Conservation (phyloP, 1,140 invertebrate species). For the Pantala flavescens region DNA sequence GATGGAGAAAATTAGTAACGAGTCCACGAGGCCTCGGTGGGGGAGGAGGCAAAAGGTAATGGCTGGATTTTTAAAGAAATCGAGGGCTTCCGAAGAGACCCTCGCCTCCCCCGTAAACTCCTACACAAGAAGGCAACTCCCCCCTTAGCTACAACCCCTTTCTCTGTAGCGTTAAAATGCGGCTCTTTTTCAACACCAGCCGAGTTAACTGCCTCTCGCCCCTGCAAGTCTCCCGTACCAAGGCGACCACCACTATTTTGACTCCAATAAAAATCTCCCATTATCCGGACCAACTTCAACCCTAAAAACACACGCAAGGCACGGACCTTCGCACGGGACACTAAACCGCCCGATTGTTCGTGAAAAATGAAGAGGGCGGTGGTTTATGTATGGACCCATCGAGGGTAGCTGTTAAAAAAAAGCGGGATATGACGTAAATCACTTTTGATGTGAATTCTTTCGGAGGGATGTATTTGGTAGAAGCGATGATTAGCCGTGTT, state of each 20-base stretch:
- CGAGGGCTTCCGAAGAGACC: neutral
- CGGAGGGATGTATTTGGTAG: too few relatives aligned
- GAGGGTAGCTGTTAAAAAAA: too few relatives aligned
- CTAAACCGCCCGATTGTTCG: constrained; percentile 3
- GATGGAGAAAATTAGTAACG: neutral
- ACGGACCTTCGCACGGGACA: neutral
- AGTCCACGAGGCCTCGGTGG: neutral
- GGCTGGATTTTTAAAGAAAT: neutral
- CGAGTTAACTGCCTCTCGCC: neutral
- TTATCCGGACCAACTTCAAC: neutral
- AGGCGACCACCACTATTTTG: neutral
- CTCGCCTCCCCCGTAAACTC: neutral
- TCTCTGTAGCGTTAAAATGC: neutral
- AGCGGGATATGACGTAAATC: too few relatives aligned
- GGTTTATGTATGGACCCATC: neutral
- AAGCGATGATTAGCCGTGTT: too few relatives aligned
- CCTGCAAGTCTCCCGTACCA: neutral
- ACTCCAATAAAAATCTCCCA: neutral
- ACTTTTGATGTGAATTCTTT: too few relatives aligned
- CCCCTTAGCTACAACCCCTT: neutral
- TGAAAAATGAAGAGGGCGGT: neutral
- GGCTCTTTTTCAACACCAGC: neutral
- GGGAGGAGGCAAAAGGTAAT: neutral
- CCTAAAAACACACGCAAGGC: neutral
- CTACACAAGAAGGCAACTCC: neutral